These are phyloP conservation scores for Neotoma lepida DNA, from an alignment of 2,113 vertebrate genomes.

Conservation along the genomic window DNA sequence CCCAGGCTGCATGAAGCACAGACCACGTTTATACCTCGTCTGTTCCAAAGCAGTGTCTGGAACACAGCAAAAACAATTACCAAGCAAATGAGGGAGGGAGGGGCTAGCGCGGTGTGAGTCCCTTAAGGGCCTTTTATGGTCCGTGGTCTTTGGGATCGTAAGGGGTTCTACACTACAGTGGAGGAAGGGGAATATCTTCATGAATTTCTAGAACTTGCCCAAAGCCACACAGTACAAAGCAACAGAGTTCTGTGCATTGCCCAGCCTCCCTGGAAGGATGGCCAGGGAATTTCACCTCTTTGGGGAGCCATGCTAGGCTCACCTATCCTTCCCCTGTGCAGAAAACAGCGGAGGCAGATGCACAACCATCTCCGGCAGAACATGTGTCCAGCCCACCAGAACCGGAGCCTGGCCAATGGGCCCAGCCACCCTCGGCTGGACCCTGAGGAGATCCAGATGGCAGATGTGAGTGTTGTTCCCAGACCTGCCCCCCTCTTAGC, in stretches of 20 bases:
- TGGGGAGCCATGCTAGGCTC: not conserved
- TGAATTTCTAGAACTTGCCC: not conserved
- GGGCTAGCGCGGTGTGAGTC: not conserved
- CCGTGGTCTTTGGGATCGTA: not conserved
- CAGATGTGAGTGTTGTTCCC: constrained; percentile 89
- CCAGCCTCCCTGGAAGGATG: not conserved
- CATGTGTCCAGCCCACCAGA: constrained; percentile 97
- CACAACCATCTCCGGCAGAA: constrained; percentile 97
- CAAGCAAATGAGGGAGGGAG: not conserved
- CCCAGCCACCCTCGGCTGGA: constrained; percentile 97
- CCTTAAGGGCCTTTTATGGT: constrained; percentile 5
- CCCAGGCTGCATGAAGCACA: not conserved
- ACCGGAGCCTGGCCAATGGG: constrained; percentile 94
- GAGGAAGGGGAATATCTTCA: not conserved
- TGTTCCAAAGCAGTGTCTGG: constrained; percentile 17
- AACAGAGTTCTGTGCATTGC: not conserved
- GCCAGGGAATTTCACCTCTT: not conserved
- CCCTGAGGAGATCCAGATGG: constrained; percentile 98
- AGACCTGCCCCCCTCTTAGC: not conserved
- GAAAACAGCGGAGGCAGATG: constrained; percentile 98
- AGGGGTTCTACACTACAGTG: not conserved
- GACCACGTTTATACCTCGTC: not conserved
- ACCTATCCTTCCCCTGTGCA: constrained; percentile 78
- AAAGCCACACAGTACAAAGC: not conserved
- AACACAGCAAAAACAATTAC: constrained; percentile 1